Base-by-base conservation (phyloP, 1,140 invertebrate species). In the Lethocerus indicus region DNA sequence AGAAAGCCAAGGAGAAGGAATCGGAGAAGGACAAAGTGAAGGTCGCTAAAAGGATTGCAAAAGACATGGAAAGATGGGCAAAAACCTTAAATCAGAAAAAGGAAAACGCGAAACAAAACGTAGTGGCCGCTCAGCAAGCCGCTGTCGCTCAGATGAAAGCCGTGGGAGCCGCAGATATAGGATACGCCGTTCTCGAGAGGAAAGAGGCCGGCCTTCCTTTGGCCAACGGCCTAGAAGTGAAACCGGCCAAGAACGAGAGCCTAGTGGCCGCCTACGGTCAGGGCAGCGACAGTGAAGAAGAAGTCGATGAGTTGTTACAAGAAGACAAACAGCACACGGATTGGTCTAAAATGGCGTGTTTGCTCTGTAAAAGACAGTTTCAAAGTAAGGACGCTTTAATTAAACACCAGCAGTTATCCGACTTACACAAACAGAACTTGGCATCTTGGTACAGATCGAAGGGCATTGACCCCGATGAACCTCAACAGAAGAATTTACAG, bases 71-170 rank as follows among this genome's bases (percentile, higher is more conserved):
- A 58, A 79, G 81, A 59, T 98, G 95, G 95, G 94, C 94, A 0
- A 92, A 96, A 61, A 91, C 87, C 5, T 68, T 96, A 46, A 97
- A 98, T 67, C 91, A 96, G 60, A 91, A 93, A 67, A 97, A 97
- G 66, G 90, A 96, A 58, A 82, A 75, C 52, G 75, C 79, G 24
- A 77, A 78, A 54, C 73, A 72, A 41, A 77, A 73, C 51, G 70
- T 73, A 63, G 72, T 71, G 13, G 69, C 71, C 50, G 70, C 75
- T 47, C 67, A 71, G 53, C 60, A 66, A 0, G 64, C 66, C 9
- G 45, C 57, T 9, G 47, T 53, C 9, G 40, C 50, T 32, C 35
- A 47, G 12, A 24, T 53, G 18, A 61, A 56, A 53, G 57, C 56
- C 40, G 73, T 71, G 49, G 82, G 79, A 12, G 82, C 87, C 23